Base-by-base conservation (phyloP, 1,140 invertebrate species). In the Teleopsis dalmanni region DNA sequence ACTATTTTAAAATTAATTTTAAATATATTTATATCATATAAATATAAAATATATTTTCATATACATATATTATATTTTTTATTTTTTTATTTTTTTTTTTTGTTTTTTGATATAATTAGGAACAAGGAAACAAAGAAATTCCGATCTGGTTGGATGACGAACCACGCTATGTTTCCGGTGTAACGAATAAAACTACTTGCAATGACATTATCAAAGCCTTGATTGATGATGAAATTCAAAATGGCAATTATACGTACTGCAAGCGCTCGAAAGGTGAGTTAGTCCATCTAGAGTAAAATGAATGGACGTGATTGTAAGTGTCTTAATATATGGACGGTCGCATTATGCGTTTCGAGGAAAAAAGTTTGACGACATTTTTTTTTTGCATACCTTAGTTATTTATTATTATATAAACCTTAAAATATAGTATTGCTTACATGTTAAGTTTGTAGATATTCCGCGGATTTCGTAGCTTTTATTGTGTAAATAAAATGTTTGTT, bases 151-250 rank as follows among this genome's bases (percentile, higher is more conserved):
- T 70, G 47, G 55, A 53, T 43, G 53, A 64, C 40, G 61, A 66
- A 29, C 60, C 65, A 16, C 62, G 67, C 50, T 70, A 60, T 52
- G 60, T 70, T 47, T 69, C 67, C 41, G 67, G 67, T 46, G 61
- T 70, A 51, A 69, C 62, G 49, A 65, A 57, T 43, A 60, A 57
- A 52, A 70, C 67, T 21, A 70, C 67, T 38, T 70, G 67, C 58
- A 64, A 64, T 65, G 67, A 70, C 53, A 65, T 69, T 61, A 69
- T 70, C 56, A 66, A 67, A 54, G 67, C 65, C 23, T 56, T 69
- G 56, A 66, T 69, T 62, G 63, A 69, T 57, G 65, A 69, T 56
- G 65, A 69, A 45, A 51, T 65, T 33, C 42, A 47, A 31, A 60
- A 55, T 50, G 50, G 53, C 38, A 57, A 53, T 42, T 23, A 52